phyloP scores from a whole-genome alignment of 1,140 invertebrate species.

The Acromyrmex charruanus region DNA sequence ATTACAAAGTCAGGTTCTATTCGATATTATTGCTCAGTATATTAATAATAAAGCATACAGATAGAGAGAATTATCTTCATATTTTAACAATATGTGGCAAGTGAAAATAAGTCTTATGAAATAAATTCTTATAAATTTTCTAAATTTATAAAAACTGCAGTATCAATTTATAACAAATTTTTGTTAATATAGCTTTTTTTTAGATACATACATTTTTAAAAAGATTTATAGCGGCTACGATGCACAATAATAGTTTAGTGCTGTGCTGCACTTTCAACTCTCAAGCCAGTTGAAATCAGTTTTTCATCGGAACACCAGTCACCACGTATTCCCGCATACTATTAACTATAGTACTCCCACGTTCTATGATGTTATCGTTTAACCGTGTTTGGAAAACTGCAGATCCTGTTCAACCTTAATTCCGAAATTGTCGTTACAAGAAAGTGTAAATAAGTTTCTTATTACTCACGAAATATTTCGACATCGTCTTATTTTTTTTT shows the following conservation, averaged over 20 bases:
- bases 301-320: background rate
- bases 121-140: background rate
- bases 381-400: background rate
- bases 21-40: background rate
- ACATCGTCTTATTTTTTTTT: background rate
- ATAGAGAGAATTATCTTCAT: background rate
- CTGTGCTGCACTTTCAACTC: background rate
- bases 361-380: conserved; percentile 7
- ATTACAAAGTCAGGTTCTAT: background rate
- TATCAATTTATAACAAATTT: background rate
- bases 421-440: background rate
- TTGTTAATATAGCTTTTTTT: no score
- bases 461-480: background rate
- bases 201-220: conserved; percentile 8
- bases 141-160: background rate
- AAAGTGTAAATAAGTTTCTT: background rate
- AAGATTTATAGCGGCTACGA: background rate
- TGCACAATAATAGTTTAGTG: background rate
- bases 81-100: background rate
- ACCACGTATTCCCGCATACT: background rate
- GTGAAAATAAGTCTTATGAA: background rate
- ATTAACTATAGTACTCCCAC: background rate
- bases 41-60: background rate
- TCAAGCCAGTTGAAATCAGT: background rate
- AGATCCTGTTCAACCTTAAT: background rate